Percentiles rank a stretch among this genome's conserved stretches.
Conservation (phyloP, 2,888 invertebrate genomes). For the Mechanitis mazaeus region DNA sequence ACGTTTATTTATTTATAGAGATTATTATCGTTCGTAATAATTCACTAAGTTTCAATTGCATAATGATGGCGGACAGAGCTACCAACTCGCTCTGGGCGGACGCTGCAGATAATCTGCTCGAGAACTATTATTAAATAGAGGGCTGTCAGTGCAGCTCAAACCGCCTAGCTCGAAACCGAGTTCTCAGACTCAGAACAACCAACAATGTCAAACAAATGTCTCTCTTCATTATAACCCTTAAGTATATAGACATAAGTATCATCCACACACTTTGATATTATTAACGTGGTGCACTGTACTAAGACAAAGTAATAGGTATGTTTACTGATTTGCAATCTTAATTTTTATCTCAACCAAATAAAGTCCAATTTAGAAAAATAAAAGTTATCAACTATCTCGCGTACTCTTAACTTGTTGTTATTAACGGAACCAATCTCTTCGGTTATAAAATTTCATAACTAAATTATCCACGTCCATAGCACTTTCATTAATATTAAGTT, state of each 20-base stretch:
- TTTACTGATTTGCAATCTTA: not conserved
- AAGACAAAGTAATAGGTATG: slow-evolving; percentile 9
- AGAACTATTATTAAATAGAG: slow-evolving; percentile 70
- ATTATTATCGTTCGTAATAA: slow-evolving; percentile 75
- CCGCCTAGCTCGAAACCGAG: slow-evolving; percentile 32
- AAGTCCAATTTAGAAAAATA: not conserved
- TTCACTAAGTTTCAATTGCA: slow-evolving; percentile 77
- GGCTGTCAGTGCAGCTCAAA: slow-evolving; percentile 56
- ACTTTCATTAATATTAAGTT: too few species aligned
- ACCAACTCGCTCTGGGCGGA: slow-evolving; percentile 66
- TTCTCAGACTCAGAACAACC: slow-evolving; percentile 22
- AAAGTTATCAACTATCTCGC: not conserved
- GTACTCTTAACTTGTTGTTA: too few species aligned
- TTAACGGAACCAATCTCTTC: too few species aligned
- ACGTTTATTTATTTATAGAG: slow-evolving; percentile 71
- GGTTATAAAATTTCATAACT: too few species aligned
- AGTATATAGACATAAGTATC: slow-evolving; percentile 9
- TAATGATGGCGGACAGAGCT: slow-evolving; percentile 71
- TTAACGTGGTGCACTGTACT: not conserved
- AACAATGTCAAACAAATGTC: slow-evolving; percentile 20
- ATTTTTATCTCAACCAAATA: not conserved
- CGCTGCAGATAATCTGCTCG: slow-evolving; percentile 65
- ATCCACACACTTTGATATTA: slow-evolving; percentile 4
- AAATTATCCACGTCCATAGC: too few species aligned
- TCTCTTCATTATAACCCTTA: slow-evolving; percentile 13